Conservation (phyloP, 2,797 vertebrate species). For the Nannoperca obscura region DNA sequence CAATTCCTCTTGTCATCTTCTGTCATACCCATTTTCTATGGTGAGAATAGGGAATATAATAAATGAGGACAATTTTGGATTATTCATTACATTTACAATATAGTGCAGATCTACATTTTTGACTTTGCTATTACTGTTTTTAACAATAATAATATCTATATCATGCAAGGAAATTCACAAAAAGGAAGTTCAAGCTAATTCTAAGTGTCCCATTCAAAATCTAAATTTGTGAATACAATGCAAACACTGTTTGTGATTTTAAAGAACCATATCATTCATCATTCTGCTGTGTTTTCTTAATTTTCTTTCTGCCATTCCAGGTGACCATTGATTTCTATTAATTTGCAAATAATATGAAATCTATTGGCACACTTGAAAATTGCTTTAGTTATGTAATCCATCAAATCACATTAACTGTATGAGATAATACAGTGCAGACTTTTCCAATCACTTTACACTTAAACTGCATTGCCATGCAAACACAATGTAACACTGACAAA, state of each 20-base stretch:
- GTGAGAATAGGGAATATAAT: slow-evolving; percentile 24
- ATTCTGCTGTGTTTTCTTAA: background rate
- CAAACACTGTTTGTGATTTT: too few relatives aligned
- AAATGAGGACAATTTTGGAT: background rate
- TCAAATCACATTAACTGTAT: background rate
- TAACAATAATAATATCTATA: background rate
- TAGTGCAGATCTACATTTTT: too few relatives aligned
- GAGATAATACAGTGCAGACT: slow-evolving; percentile 14
- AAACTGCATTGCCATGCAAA: background rate
- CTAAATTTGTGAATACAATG: background rate
- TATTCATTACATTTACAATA: background rate
- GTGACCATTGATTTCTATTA: background rate
- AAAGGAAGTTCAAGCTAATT: background rate
- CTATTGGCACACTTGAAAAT: background rate
- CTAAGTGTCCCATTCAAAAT: background rate
- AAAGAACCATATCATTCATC: background rate
- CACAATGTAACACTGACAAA: slow-evolving; percentile 26
- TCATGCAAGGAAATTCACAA: too few relatives aligned
- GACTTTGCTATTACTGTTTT: background rate
- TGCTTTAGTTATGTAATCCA: slow-evolving; percentile 1
- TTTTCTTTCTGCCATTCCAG: background rate
- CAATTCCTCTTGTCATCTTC: slow-evolving; percentile 98
- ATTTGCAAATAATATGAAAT: slow-evolving; percentile 8
- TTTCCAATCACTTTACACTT: slow-evolving; percentile 25
- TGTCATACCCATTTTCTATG: slow-evolving; percentile 98